Conservation (phyloP, 1,140 invertebrate genomes). For the Gerris buenoi region DNA sequence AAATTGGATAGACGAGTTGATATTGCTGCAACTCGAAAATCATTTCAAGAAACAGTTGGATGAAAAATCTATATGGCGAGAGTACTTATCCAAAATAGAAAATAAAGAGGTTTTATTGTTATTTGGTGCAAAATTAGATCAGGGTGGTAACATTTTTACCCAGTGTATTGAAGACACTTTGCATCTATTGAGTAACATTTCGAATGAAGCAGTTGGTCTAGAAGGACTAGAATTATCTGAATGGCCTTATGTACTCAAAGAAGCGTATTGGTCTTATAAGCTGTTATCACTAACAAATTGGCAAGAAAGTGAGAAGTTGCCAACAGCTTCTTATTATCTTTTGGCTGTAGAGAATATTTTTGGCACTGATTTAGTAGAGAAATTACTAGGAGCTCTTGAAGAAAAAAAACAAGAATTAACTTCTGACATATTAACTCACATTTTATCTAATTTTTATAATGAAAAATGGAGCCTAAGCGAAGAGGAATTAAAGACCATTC, state of each 20-base stretch:
- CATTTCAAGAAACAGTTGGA: neutral
- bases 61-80: neutral
- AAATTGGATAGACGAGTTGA: neutral
- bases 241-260: neutral
- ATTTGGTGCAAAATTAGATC: neutral
- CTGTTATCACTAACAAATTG: neutral
- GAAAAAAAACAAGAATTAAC: neutral
- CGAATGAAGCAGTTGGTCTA: neutral
- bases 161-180: neutral
- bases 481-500: neutral
- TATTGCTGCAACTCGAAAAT: neutral
- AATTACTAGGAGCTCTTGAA: neutral
- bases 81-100: neutral
- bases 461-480: neutral
- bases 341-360: neutral
- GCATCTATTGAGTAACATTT: neutral
- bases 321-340: neutral
- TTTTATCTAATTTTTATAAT: neutral
- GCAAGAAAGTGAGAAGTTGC: neutral
- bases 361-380: neutral
- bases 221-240: neutral
- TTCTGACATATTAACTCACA: neutral
- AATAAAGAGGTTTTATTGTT: neutral
- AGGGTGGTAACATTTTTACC: neutral
- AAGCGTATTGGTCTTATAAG: neutral